Percentiles rank a stretch among this genome's conserved stretches.
Conservation (phyloP, 2,888 invertebrate genomes). For the Mystacides longicornis region DNA sequence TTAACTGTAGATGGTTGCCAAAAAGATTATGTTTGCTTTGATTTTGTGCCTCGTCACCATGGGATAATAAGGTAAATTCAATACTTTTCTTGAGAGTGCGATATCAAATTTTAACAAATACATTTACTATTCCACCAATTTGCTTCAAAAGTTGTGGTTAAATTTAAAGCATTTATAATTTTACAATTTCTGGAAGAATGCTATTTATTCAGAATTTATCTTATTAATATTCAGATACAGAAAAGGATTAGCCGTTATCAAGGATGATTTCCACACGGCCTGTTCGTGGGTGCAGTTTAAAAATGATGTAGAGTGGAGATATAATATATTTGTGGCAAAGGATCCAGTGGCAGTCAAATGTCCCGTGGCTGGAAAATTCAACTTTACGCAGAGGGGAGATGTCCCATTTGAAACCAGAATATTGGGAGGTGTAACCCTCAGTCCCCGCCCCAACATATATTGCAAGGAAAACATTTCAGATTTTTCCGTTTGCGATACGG, state of each 20-base stretch:
- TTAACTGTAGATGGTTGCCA: constrained; percentile 95
- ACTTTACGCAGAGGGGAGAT: constrained; percentile 87
- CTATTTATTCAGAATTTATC: neutral
- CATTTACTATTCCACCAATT: neutral
- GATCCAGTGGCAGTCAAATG: constrained; percentile 89
- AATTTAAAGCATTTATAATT: neutral
- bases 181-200: neutral
- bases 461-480: constrained; percentile 93
- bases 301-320: constrained; percentile 78
- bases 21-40: constrained; percentile 95
- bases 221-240: constrained; percentile 56
- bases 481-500: constrained; percentile 90
- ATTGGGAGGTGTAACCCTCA: constrained; percentile 88
- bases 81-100: neutral
- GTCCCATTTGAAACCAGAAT: constrained; percentile 88
- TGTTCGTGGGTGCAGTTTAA: constrained; percentile 92
- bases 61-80: constrained; percentile 65
- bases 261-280: constrained; percentile 84
- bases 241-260: constrained; percentile 81
- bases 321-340: constrained; percentile 76
- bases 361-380: constrained; percentile 94
- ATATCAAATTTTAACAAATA: neutral
- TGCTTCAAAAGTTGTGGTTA: neutral
- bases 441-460: constrained; percentile 86
- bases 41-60: constrained; percentile 92